Percentiles rank a stretch among this genome's conserved stretches.
Conservation (phyloP, 2,888 invertebrate genomes). For the Mamestra brassicae region DNA sequence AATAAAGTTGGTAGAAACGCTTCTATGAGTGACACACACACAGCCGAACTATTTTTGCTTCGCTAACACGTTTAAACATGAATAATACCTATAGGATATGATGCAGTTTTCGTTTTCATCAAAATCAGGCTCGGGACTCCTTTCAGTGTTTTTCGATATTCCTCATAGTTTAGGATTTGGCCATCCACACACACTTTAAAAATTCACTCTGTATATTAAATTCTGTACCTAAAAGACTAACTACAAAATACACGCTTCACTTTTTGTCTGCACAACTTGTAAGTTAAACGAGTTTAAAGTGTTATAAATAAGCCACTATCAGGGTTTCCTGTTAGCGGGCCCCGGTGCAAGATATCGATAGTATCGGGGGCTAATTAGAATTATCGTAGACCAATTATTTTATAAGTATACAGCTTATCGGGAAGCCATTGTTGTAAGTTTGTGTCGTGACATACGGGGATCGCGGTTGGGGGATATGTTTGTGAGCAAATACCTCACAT, state of each 20-base stretch:
- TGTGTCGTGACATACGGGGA: conserved; percentile 70
- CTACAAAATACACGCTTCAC: conserved; percentile 9
- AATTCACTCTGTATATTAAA: no score
- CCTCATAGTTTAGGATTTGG: no score
- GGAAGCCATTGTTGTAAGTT: conserved; percentile 82
- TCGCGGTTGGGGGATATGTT: conserved; percentile 36
- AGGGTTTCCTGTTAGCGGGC: conserved; percentile 77
- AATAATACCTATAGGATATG: no score
- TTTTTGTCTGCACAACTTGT: conserved; percentile 23
- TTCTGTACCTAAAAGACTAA: neutral
- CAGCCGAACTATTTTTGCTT: no score
- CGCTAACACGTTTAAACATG: no score
- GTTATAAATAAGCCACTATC: conserved; percentile 69
- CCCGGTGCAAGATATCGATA: conserved; percentile 82
- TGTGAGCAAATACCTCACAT: no score
- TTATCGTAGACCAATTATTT: conserved; percentile 89
- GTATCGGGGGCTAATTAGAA: conserved; percentile 86
- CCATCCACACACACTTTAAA: no score
- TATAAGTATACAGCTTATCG: conserved; percentile 86
- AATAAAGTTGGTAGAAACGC: no score
- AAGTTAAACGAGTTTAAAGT: conserved; percentile 45
- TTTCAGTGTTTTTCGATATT: no score
- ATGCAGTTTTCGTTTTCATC: no score
- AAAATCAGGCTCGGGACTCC: no score
- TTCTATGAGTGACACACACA: no score